phyloP scores from a whole-genome alignment of 2,888 invertebrate genomes.

The Xestia sexstrigata region DNA sequence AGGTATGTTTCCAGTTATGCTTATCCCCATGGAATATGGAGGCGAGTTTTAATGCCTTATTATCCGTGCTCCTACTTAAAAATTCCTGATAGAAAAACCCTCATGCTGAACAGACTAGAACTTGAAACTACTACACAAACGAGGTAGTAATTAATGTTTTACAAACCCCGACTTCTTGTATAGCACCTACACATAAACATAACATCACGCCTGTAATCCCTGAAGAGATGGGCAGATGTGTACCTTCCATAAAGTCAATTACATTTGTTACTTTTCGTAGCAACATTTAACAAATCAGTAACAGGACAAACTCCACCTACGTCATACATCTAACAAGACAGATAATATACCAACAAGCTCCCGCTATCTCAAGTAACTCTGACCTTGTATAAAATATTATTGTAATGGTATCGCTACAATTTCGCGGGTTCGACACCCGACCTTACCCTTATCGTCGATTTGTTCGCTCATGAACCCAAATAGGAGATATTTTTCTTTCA shows the following conservation, averaged over 20 bases:
- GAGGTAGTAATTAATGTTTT: background rate
- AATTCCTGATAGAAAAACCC: background rate
- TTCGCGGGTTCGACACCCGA: conserved; percentile 68
- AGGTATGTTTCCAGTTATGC: background rate
- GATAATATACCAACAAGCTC: conserved; percentile 17
- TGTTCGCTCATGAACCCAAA: conserved; percentile 56
- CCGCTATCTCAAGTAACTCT: conserved; percentile 52
- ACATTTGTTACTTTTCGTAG: background rate
- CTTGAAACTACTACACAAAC: background rate
- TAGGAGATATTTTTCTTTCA: conserved; percentile 21
- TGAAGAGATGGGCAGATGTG: background rate
- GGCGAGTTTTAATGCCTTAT: background rate
- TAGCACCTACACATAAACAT: background rate
- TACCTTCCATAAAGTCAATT: background rate
- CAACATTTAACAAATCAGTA: background rate
- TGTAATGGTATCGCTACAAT: conserved; percentile 58
- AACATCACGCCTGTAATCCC: background rate
- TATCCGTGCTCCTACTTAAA: background rate
- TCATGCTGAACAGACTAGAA: background rate
- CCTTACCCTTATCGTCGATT: conserved; percentile 64
- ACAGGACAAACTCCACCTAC: background rate
- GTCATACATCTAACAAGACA: conserved; percentile 28
- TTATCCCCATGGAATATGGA: background rate
- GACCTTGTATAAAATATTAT: conserved; percentile 68
- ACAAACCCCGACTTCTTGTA: background rate